Percentiles rank a stretch among this genome's conserved stretches.
Conservation (phyloP, 2,797 vertebrate genomes). For the Poliocrania exsul region DNA sequence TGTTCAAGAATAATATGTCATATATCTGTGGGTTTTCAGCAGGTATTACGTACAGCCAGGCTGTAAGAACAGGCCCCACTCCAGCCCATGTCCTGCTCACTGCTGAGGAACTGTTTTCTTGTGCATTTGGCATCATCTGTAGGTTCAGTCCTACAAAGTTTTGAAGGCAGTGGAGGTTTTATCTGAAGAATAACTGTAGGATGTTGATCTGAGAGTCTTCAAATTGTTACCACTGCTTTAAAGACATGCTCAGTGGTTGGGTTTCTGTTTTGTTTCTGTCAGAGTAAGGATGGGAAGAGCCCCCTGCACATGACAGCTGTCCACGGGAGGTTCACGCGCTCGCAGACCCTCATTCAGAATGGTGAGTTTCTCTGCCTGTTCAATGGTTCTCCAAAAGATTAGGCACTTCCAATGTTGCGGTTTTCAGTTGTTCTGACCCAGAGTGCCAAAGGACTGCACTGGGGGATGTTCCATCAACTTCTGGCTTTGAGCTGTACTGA, state of each 20-base stretch:
- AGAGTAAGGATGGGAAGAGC: constrained; percentile 98
- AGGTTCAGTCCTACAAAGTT: not conserved
- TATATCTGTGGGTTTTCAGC: not conserved
- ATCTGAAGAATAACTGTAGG: not conserved
- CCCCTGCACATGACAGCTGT: constrained; percentile 96
- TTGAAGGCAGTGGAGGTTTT: not conserved
- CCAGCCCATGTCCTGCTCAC: not conserved
- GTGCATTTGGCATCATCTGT: not conserved
- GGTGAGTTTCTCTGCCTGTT: constrained; percentile 77
- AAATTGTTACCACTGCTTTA: not conserved
- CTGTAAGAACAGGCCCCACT: not conserved
- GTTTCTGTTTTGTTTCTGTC: not conserved
- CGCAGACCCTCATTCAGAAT: constrained; percentile 96
- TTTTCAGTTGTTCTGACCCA: not conserved
- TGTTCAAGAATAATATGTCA: not conserved
- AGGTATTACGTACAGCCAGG: not conserved
- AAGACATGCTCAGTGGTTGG: not conserved
- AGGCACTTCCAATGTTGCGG: not conserved
- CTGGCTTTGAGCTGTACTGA: not conserved
- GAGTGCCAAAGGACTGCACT: not conserved
- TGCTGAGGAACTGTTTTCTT: not conserved
- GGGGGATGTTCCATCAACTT: not conserved
- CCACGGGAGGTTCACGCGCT: constrained; percentile 93
- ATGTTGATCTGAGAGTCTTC: not conserved
- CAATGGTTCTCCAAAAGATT: not conserved